phyloP scores from a whole-genome alignment of 2,797 vertebrate species.

The Phrynocephalus vlangalii region DNA sequence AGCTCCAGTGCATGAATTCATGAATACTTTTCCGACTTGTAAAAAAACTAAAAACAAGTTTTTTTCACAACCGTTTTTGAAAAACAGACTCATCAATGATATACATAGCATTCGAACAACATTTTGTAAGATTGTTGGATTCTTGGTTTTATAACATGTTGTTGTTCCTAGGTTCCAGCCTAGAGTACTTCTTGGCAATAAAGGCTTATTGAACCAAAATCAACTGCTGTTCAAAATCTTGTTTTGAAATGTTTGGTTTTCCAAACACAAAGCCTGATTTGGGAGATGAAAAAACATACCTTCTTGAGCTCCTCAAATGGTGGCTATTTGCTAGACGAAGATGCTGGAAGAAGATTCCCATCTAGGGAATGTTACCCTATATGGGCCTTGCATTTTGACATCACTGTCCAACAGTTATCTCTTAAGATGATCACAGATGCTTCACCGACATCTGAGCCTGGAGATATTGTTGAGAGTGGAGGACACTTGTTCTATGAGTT shows the following conservation, averaged over 20 bases:
- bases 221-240: neutral
- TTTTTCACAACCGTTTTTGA: neutral
- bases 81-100: neutral
- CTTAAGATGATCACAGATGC: neutral
- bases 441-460: neutral
- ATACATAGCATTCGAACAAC: neutral
- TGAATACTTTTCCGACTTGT: slow-evolving; percentile 3
- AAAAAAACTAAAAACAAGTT: neutral
- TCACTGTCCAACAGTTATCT: neutral
- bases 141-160: neutral
- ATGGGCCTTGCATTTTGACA: neutral
- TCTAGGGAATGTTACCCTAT: neutral
- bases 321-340: neutral
- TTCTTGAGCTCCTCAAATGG: neutral
- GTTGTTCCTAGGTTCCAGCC: neutral
- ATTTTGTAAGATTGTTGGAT: neutral
- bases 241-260: neutral
- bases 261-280: neutral
- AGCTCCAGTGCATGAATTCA: slow-evolving; percentile 23
- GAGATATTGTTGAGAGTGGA: neutral
- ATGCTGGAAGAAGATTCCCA: no score
- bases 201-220: neutral
- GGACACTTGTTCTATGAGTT: neutral
- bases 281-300: neutral
- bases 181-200: neutral